A percentile compares a stretch with the other conserved stretches of the same genome.
Evolutionary conservation across 2,888 invertebrate genomes (phyloP).

Genomic region (Ormyrus pomaceus): DNA sequence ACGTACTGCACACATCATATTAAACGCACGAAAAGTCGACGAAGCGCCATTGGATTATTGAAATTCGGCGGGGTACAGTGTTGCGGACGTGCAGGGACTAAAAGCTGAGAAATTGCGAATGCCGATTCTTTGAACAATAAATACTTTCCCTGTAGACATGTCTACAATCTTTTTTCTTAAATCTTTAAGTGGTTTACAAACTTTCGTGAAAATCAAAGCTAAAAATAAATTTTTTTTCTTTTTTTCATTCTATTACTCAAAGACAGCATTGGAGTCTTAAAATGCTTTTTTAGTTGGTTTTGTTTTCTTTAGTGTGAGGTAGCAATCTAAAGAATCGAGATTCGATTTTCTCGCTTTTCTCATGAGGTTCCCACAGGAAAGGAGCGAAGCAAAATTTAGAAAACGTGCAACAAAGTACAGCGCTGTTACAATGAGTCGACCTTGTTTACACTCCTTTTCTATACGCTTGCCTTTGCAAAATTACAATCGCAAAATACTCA

Average conservation of each 20-base stretch:
- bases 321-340: slow-evolving; percentile 29
- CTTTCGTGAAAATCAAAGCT: too few relatives aligned
- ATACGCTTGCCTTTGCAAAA: slow-evolving; percentile 18
- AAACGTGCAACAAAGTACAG: too few relatives aligned
- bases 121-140: slow-evolving; percentile 31
- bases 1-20: slow-evolving; percentile 31
- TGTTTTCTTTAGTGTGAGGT: too few relatives aligned
- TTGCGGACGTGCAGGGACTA: slow-evolving; percentile 12
- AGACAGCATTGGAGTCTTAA: too few relatives aligned
- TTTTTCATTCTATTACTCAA: too few relatives aligned
- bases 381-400: not conserved
- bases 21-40: slow-evolving; percentile 39
- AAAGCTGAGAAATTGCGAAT: slow-evolving; percentile 3
- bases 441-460: not conserved
- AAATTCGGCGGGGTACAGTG: slow-evolving; percentile 31
- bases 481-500: slow-evolving; percentile 25
- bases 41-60: slow-evolving; percentile 25
- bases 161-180: too few relatives aligned
- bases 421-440: too few relatives aligned
- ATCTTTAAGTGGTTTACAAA: too few relatives aligned
- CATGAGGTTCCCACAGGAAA: not conserved
- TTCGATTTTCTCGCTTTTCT: slow-evolving; percentile 7
- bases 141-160: not conserved
- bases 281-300: too few relatives aligned
- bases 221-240: too few relatives aligned